Percentiles rank a stretch among this genome's conserved stretches.
Conservation (phyloP, 1,140 invertebrate genomes). For the Meloidogyne chitwoodi region DNA sequence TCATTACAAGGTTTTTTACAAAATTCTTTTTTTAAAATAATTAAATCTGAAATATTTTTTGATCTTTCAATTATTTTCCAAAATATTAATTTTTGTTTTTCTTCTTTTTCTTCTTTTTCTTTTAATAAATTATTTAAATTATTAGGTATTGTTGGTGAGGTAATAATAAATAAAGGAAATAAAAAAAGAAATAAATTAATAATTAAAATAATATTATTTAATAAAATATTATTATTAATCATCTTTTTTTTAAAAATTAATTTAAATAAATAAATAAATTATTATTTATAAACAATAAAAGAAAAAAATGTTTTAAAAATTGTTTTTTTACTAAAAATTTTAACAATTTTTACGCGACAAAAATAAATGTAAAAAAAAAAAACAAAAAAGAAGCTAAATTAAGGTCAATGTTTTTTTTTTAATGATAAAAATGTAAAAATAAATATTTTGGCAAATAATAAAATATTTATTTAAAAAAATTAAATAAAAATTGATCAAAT, state of each 20-base stretch:
- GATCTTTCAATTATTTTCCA: neutral
- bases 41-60: neutral
- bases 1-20: slow-evolving; percentile 7
- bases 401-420: neutral
- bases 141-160: neutral
- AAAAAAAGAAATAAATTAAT: too few relatives aligned
- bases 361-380: neutral
- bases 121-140: too few relatives aligned
- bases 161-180: too few relatives aligned
- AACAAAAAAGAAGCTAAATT: neutral
- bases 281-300: too few relatives aligned
- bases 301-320: neutral
- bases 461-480: too few relatives aligned
- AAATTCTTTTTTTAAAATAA: slow-evolving; percentile 2
- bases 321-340: neutral
- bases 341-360: neutral
- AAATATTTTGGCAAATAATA: too few relatives aligned
- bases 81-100: neutral
- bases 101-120: neutral
- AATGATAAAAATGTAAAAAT: too few relatives aligned
- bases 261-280: too few relatives aligned
- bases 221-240: too few relatives aligned
- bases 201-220: too few relatives aligned
- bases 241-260: too few relatives aligned
- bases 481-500: too few relatives aligned